Evolutionary conservation across 2,797 vertebrate species (phyloP).

Genomic region (Carduelis carduelis): DNA sequence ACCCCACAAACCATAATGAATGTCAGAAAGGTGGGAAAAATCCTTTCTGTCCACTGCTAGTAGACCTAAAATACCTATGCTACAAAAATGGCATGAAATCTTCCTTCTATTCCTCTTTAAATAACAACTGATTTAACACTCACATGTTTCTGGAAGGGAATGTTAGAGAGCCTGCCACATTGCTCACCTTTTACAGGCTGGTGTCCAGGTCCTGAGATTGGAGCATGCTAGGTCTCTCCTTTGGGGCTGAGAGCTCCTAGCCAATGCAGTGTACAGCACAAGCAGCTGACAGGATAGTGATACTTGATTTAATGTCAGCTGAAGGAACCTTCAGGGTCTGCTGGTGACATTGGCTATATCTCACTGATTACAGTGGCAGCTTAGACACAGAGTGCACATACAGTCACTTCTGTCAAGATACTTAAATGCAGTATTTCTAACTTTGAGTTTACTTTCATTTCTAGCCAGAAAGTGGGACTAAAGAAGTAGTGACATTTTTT

Average conservation of each 20-base stretch:
- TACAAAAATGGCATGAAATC: neutral
- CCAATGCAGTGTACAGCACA: neutral
- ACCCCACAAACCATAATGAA: neutral
- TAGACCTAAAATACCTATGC: neutral
- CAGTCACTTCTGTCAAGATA: neutral
- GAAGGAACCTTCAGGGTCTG: neutral
- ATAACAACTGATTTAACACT: neutral
- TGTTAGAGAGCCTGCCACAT: neutral
- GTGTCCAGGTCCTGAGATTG: neutral
- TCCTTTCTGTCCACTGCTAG: neutral
- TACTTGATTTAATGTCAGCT: neutral
- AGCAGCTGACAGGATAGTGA: neutral
- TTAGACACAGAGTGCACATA: neutral
- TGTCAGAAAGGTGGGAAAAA: neutral
- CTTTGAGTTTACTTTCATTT: neutral
- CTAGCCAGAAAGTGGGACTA: neutral
- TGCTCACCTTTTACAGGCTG: neutral
- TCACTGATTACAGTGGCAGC: neutral
- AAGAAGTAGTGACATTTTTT: neutral
- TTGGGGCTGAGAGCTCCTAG: neutral
- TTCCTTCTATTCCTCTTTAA: neutral
- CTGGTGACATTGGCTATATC: neutral
- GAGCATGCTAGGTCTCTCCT: neutral
- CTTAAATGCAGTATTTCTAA: neutral
- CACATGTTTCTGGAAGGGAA: neutral